These are phyloP conservation scores for Leuctra nigra DNA, from an alignment of 2,888 invertebrate species.

Conservation along the genomic window DNA sequence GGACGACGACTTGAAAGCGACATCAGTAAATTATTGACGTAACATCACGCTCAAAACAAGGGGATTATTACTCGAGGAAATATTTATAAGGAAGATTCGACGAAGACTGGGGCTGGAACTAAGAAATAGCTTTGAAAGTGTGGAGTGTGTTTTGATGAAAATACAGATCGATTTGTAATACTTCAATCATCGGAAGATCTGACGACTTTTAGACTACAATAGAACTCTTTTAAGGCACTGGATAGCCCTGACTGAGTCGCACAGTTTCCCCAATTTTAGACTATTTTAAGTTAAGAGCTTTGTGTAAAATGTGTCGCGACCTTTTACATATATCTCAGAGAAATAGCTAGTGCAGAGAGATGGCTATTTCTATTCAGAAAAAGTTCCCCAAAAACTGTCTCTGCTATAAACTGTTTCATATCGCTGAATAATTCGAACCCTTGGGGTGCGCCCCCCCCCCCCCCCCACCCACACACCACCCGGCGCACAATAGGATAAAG, in stretches of 20 bases:
- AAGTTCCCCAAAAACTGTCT: constrained; percentile 9
- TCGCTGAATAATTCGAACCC: constrained; percentile 10
- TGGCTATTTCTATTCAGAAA: constrained; percentile 6
- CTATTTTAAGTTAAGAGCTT: constrained; percentile 8
- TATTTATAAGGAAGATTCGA: neutral
- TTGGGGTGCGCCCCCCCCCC: neutral
- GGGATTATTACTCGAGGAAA: neutral
- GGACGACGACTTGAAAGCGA: too few relatives aligned
- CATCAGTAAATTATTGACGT: neutral
- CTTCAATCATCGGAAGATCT: too few relatives aligned
- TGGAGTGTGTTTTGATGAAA: neutral
- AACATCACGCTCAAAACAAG: neutral
- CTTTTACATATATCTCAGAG: neutral
- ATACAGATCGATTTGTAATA: too few relatives aligned
- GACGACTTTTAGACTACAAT: too few relatives aligned
- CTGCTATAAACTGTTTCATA: constrained; percentile 5
- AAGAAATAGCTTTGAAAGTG: neutral
- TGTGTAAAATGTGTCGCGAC: neutral
- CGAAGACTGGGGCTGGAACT: neutral
- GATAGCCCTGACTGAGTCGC: too few relatives aligned
- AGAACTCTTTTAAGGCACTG: too few relatives aligned
- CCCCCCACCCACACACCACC: neutral
- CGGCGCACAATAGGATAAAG: constrained; percentile 2
- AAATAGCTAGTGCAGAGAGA: neutral
- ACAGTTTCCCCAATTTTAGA: neutral